Evolutionary conservation across 2,888 invertebrate species (phyloP), one percentile per base, ranked within the genome.

Genomic region (Gibbula magus): DNA sequence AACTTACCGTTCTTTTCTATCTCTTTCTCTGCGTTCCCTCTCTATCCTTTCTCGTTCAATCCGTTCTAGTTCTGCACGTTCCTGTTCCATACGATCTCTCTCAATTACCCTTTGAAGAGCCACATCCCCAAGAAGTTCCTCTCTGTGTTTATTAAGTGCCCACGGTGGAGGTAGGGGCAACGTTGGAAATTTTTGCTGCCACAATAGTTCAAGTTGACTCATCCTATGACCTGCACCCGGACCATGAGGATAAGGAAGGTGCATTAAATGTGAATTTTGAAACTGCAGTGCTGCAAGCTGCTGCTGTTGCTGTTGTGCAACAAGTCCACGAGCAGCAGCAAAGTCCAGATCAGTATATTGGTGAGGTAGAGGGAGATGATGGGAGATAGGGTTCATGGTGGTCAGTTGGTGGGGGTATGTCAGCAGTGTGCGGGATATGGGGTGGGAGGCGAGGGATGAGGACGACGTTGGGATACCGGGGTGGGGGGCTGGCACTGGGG

Each of bases 11-110:
- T 93, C 92, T 74, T 82, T 85, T 90, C 91, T 85, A 70, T 89
- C 89, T 52, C 87, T 80, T 76, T 86, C 86, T 51, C 84, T 83
- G 20, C 87, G 79, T 70, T 87, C 88, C 79, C 87, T 82, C 78
- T 90, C 90, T 8, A 86, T 82, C 61, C 89, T 81, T 81, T 90
- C 90, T 32, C 85, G 85, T 51, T 89, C 89, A 22, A 87, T 78
- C 16, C 89, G 79, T n/a, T 89, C 89, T 35, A 85, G 79, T 39
- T 89, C 94, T 85, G 95, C 95, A 82, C 94, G 94, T 89, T 93
- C 93, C 39, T 67, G 54, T 70, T 83, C 83, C 18, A 73, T 51
- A 7, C 89, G 94, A 86, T 95, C 95, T 81, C 94, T 94, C 89
- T 94, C 93, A 73, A 92, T 86, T 78, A 89, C 90, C 32, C 85